A percentile compares a stretch with the other conserved stretches of the same genome.
These are phyloP conservation scores for Sternarchorhynchus goeldii DNA, from an alignment of 2,797 vertebrate species.

Conservation along the genomic window DNA sequence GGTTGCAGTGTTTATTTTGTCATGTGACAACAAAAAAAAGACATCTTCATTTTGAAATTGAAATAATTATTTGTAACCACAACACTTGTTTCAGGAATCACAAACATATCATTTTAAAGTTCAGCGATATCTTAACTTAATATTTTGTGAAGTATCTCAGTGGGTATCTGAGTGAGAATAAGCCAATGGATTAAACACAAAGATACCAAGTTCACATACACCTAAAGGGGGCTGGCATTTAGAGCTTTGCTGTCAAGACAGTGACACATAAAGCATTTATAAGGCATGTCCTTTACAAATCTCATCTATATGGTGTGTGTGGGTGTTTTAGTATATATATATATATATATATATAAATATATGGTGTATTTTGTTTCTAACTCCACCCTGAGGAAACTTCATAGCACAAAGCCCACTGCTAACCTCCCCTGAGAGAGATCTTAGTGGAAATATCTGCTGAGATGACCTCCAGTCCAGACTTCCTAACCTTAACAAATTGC, in stretches of 20 bases:
- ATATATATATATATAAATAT: conserved; percentile 50
- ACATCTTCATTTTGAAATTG: conserved; percentile 13
- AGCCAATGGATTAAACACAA: not conserved
- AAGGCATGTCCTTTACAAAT: conserved; percentile 36
- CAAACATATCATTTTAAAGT: not conserved
- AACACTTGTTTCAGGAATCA: conserved; percentile 1
- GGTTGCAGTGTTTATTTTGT: conserved; percentile 42
- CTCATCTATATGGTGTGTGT: conserved; percentile 35
- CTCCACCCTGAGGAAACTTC: conserved; percentile 48
- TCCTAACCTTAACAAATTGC: conserved; percentile 69
- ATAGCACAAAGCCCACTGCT: conserved; percentile 41
- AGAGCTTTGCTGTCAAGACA: conserved; percentile 4
- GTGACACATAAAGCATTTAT: not conserved
- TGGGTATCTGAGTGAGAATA: not conserved
- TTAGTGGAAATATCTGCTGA: conserved; percentile 65
- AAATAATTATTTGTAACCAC: conserved; percentile 19
- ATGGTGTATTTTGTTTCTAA: conserved; percentile 41
- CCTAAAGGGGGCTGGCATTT: not conserved
- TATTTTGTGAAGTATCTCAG: not conserved
- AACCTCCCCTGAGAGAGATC: conserved; percentile 57
- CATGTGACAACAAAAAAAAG: conserved; percentile 37
- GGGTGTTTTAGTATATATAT: conserved; percentile 46
- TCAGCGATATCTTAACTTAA: conserved; percentile 1
- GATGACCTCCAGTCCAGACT: conserved; percentile 63
- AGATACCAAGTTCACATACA: not conserved